Evolutionary conservation across 2,888 invertebrate genomes (phyloP), one percentile per base, ranked within the genome.

Genomic region (Lithodes maja): DNA sequence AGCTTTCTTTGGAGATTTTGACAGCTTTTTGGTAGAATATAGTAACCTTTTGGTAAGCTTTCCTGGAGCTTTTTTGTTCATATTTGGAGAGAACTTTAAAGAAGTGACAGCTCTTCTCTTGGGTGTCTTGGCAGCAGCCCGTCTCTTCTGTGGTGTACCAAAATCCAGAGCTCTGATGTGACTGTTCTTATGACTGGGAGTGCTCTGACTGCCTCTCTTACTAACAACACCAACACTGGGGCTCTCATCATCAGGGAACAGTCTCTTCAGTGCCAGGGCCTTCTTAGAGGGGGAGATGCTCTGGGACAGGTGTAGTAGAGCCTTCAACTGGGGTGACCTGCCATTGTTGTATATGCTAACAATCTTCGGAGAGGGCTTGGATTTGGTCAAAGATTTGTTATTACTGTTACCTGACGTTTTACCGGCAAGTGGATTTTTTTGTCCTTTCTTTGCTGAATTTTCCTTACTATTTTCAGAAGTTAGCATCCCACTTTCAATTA

Each of bases 101-200:
- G 75, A 77, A 49, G 86, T 74, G 12, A 84, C 84, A 33, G 83
- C 83, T 71, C 49, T 82, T 53, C 85, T 49, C 33, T 71, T 85
- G 2, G 83, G 68, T 69, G 68, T 50, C 49, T n/a, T 17, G 5
- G 54, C 82, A 55, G 50, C 53, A 50, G 7, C 53, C 33, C 52
- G 15, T 61, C 9, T 61, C 53, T 89, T 89, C 54, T 83, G 86
- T 85, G 89, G 89, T 49, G 89, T 89, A 77, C 85, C 49, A 54
- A 89, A 89, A 54, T 89, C 89, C 33, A 89, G 71, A 7, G 68
- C 89, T 52, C 89, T 89, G 33, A 89, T 74, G 61, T 89, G 88
- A 33, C 81, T 89, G 74, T 49, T 89, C 69, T 89, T 89, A n/a
- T 55, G 61, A 17, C 85, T 89, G 54, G 88, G 88, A 3, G 88